phyloP scores from a whole-genome alignment of 1,140 invertebrate genomes.

The Eriocheir sinensis region DNA sequence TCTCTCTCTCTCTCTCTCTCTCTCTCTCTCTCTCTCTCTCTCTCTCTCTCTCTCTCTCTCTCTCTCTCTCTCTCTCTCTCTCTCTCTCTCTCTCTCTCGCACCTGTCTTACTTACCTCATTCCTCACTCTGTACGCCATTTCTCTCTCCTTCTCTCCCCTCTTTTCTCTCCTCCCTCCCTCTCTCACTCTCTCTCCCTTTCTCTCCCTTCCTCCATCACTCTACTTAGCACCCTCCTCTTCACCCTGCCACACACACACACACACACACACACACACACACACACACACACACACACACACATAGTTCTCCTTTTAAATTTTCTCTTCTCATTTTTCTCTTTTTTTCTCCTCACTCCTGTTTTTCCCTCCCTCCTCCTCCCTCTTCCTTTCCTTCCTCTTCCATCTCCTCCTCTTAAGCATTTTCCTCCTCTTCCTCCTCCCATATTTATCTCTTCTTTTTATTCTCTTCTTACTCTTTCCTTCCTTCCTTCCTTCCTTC shows the following conservation, averaged over 20 bases:
- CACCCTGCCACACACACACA: background rate
- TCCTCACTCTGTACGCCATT: background rate
- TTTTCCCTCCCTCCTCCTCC: background rate
- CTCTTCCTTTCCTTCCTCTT: background rate
- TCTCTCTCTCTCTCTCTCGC: constrained; percentile 28
- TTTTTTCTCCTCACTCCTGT: background rate
- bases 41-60: background rate
- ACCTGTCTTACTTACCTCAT: background rate
- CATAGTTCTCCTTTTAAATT: background rate
- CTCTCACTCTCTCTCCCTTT: background rate
- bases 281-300: background rate
- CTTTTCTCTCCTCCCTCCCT: background rate
- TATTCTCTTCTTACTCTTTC: background rate
- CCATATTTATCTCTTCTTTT: background rate
- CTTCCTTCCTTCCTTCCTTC: background rate
- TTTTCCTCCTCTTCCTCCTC: background rate
- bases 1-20: background rate
- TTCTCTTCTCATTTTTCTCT: background rate
- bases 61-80: constrained; percentile 37
- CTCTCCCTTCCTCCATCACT: background rate
- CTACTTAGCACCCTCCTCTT: background rate
- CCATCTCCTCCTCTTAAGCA: background rate
- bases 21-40: constrained; percentile 26
- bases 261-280: background rate
- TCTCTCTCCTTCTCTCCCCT: background rate